Conservation (phyloP, 92 coral and sea anemone species). For the Zoanthus gigantus region DNA sequence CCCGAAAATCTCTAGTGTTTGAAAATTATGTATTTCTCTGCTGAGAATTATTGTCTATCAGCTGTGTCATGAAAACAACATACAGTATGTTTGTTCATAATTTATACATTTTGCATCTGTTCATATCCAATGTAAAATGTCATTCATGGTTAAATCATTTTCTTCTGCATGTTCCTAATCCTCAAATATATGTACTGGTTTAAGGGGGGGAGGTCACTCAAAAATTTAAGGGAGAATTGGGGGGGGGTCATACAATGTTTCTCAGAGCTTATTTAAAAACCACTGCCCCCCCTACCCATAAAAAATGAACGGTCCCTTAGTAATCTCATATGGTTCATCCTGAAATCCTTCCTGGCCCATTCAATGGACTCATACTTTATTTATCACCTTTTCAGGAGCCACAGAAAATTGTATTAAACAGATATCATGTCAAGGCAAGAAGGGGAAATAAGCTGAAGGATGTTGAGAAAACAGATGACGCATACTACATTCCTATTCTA, state of each 20-base stretch:
- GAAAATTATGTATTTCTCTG: neutral
- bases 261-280: too few species aligned
- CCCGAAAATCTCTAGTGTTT: neutral
- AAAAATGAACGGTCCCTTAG: too few species aligned
- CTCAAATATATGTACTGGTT: neutral
- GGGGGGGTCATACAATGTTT: too few species aligned
- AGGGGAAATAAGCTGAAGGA: slow-evolving; percentile 30
- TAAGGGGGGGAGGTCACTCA: neutral
- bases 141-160: neutral
- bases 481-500: neutral
- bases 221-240: too few species aligned
- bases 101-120: neutral
- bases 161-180: neutral
- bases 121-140: slow-evolving; percentile 1
- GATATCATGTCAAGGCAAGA: slow-evolving; percentile 55
- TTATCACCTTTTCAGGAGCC: slow-evolving; percentile 66
- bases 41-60: slow-evolving; percentile 3
- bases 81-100: neutral
- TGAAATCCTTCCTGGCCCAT: too few species aligned
- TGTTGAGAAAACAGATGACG: slow-evolving; percentile 59
- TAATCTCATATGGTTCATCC: too few species aligned
- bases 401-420: slow-evolving; percentile 50
- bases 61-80: slow-evolving; percentile 1
- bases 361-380: neutral
- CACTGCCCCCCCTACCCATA: too few species aligned